Base-by-base conservation (phyloP, 1,140 invertebrate genomes). In the Drosophila sulfurigaster region DNA sequence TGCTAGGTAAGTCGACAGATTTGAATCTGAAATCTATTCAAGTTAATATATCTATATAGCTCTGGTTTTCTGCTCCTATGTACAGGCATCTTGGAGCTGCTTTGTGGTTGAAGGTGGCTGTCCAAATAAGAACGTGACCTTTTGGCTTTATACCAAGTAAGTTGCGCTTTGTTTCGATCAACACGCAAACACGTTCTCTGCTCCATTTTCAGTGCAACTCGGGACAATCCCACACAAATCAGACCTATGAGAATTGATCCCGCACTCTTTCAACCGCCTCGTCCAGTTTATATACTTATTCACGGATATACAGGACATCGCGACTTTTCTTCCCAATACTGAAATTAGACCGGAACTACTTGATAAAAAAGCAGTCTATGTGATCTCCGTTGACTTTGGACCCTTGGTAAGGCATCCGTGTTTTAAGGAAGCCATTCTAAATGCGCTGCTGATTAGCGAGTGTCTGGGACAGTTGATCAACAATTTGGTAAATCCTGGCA, bases 391-490 rank as follows among this genome's bases (percentile, higher is more conserved):
- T 0, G 94, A 95, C 79, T 95, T 94, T 78, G 91, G 93, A 11
- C 92, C 92, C 1, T 75, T 95, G 41, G 94, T 92, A 3, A 60
- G 72, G n/a, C 92, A 93, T 11, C 94, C 94, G 0, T 95, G 94
- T 75, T 95, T 95, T 76, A 15, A 93, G 2, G 73, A 93, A 20
- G 94, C 94, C 0, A 93, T 94, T 0, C 35, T 64, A 5, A 95
- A 95, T 79, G 93, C 94, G 0, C 92, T 93, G 6, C 68, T 93
- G 1, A 94, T 94, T 0, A 94, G 94, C 4, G 93, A 93, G 66
- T 95, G 94, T 75, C 90, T 93, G 0, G 95, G 94, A 0, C 93
- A 94, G 65, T 93, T 96, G 59, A 93, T 96, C 5, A 94, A 95
- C 62, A 94, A 93, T 76, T 79, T 96, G 51, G 93, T 95, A n/a